These are phyloP conservation scores for Ips typographus DNA, from an alignment of 1,140 invertebrate species.

Conservation along the genomic window DNA sequence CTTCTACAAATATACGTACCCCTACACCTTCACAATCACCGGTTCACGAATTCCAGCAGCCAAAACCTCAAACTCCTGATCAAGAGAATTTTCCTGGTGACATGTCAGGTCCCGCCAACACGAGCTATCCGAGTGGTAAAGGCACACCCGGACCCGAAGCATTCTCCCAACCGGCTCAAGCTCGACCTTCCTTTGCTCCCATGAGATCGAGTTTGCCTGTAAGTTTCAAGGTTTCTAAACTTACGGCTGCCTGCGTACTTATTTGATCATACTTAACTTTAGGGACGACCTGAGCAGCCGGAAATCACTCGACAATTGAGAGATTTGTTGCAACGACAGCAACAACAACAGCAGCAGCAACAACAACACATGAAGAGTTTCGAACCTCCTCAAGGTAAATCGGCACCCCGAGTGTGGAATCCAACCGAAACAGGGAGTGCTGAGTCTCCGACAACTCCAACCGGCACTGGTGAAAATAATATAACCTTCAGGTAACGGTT, in stretches of 20 bases:
- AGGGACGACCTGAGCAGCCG: slow-evolving; percentile 44
- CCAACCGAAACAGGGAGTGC: slow-evolving; percentile 40
- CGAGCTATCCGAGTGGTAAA: background rate
- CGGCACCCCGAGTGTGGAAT: slow-evolving; percentile 48
- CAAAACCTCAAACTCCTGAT: slow-evolving; percentile 8
- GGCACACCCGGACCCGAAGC: too few relatives aligned
- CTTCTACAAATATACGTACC: slow-evolving; percentile 40
- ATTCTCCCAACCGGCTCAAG: too few relatives aligned
- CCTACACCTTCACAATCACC: slow-evolving; percentile 46
- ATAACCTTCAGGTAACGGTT: slow-evolving; percentile 49
- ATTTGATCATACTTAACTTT: background rate
- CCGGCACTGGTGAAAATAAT: slow-evolving; percentile 43
- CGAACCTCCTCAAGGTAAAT: slow-evolving; percentile 44
- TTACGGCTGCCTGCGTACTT: too few relatives aligned
- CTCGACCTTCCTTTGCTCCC: background rate
- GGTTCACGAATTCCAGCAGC: slow-evolving; percentile 31
- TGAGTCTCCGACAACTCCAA: slow-evolving; percentile 18
- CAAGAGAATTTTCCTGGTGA: slow-evolving; percentile 34
- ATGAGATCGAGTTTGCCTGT: background rate
- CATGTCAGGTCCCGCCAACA: slow-evolving; percentile 36
- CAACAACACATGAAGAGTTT: slow-evolving; percentile 43
- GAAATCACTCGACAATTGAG: slow-evolving; percentile 73
- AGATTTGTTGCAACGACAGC: slow-evolving; percentile 78
- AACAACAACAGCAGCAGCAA: slow-evolving; percentile 45
- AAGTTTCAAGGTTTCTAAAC: background rate